phyloP scores from a whole-genome alignment of 53 echinoderm and acorn worm genomes.

The Pentamera pediparva region DNA sequence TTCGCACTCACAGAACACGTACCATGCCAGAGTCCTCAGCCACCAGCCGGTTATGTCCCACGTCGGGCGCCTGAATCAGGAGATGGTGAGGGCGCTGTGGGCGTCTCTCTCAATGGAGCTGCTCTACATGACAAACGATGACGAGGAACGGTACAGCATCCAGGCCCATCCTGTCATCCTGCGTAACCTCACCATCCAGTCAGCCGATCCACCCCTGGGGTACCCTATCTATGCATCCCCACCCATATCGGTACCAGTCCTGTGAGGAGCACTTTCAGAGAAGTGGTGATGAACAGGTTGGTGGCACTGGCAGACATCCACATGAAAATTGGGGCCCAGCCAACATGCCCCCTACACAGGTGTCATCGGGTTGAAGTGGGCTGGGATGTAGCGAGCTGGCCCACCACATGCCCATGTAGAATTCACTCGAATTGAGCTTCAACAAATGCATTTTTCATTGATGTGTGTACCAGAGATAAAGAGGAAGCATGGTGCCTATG shows the following conservation, averaged over 20 bases:
- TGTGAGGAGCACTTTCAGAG: no score
- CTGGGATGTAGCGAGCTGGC: no score
- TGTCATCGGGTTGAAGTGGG: no score
- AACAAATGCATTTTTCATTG: no score
- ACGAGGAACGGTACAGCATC: slow-evolving; percentile 95
- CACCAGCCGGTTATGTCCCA: slow-evolving; percentile 76
- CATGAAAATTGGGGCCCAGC: no score
- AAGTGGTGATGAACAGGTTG: no score
- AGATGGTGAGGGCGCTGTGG: slow-evolving; percentile 86
- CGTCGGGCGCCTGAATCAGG: slow-evolving; percentile 78
- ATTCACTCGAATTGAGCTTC: no score
- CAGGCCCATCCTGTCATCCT: slow-evolving; percentile 84
- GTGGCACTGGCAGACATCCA: not conserved
- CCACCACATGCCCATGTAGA: no score
- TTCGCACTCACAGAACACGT: slow-evolving; percentile 50
- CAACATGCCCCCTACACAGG: no score
- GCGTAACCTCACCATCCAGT: slow-evolving; percentile 83
- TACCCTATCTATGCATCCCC: slow-evolving; percentile 89
- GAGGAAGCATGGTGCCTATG: no score
- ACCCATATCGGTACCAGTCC: slow-evolving; percentile 59
- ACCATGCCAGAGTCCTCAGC: slow-evolving; percentile 70
- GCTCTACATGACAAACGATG: slow-evolving; percentile 97
- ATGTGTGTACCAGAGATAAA: no score
- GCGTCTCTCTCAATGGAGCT: slow-evolving; percentile 76
- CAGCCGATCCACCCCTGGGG: slow-evolving; percentile 93